phyloP scores from a whole-genome alignment of 2,797 vertebrate genomes.

The Ctenopoma multispine region DNA sequence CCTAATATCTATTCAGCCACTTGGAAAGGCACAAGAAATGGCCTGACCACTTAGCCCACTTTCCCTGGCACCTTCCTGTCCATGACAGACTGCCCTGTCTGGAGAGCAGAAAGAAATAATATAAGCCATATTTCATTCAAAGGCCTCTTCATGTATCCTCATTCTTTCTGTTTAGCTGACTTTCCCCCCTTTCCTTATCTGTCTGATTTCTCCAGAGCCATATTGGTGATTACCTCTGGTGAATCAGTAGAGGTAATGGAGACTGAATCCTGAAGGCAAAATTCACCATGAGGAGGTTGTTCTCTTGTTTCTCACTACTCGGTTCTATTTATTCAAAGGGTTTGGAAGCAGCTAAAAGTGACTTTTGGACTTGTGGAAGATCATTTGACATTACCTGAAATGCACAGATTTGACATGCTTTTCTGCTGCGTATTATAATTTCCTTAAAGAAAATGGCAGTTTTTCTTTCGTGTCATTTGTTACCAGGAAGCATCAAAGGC shows the following conservation, averaged over 20 bases:
- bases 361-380: conserved; percentile 25
- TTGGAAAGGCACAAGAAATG: conserved; percentile 86
- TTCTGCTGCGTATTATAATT: conserved; percentile 9
- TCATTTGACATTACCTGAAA: conserved; percentile 19
- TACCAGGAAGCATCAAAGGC: conserved; percentile 12
- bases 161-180: conserved; percentile 79
- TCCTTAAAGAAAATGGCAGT: not conserved
- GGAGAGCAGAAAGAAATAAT: conserved; percentile 80
- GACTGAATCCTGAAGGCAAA: conserved; percentile 52
- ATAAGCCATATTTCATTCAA: conserved; percentile 85
- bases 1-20: conserved; percentile 86
- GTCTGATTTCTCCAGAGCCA: conserved; percentile 66
- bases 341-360: conserved; percentile 19
- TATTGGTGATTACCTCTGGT: conserved; percentile 73
- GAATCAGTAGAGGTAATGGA: conserved; percentile 63
- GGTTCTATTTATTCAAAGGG: conserved; percentile 10
- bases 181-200: conserved; percentile 61
- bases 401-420: not conserved
- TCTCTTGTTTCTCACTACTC: conserved; percentile 36
- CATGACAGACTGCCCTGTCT: conserved; percentile 86
- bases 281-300: conserved; percentile 32
- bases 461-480: not conserved
- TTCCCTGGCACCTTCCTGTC: conserved; percentile 76
- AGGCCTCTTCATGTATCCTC: conserved; percentile 75
- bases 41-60: conserved; percentile 85